Conservation (phyloP, 2,797 vertebrate species). For the Neosilurus mollespiculum region DNA sequence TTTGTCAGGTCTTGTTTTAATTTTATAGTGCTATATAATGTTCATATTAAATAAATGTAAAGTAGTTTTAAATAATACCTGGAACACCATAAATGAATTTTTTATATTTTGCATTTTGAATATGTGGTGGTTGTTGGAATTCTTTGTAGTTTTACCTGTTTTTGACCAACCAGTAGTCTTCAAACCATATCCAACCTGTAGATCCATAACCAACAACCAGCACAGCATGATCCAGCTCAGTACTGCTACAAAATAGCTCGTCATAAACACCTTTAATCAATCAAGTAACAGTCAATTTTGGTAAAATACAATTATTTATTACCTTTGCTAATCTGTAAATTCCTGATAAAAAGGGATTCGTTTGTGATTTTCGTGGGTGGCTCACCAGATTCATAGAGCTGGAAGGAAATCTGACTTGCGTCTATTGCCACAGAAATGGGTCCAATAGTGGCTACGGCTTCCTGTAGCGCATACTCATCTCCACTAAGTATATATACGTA, state of each 20-base stretch:
- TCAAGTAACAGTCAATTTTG: not conserved
- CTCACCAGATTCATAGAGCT: constrained; percentile 75
- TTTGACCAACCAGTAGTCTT: constrained; percentile 80
- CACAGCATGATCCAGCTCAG: constrained; percentile 69
- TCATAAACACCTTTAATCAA: constrained; percentile 70
- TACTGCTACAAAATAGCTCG: constrained; percentile 71
- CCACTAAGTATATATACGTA: constrained; percentile 61
- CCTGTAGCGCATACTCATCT: constrained; percentile 67
- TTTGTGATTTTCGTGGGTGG: not conserved
- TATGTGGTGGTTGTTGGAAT: too few species aligned
- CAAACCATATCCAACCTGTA: constrained; percentile 60
- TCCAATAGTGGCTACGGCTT: constrained; percentile 74
- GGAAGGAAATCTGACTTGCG: constrained; percentile 69
- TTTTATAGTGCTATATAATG: not conserved
- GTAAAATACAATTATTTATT: not conserved
- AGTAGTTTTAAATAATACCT: not conserved
- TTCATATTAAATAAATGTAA: constrained; percentile 49
- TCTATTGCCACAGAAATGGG: constrained; percentile 77
- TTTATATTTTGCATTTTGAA: too few species aligned
- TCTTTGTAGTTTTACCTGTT: constrained; percentile 75
- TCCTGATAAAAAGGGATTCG: not conserved
- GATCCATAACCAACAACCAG: constrained; percentile 74
- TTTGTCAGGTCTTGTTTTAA: not conserved
- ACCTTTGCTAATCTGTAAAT: too few species aligned
- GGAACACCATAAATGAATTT: too few species aligned